These are phyloP conservation scores for Paradoxurus hermaphroditus DNA, from an alignment of 2,113 vertebrate genomes.

Conservation along the genomic window DNA sequence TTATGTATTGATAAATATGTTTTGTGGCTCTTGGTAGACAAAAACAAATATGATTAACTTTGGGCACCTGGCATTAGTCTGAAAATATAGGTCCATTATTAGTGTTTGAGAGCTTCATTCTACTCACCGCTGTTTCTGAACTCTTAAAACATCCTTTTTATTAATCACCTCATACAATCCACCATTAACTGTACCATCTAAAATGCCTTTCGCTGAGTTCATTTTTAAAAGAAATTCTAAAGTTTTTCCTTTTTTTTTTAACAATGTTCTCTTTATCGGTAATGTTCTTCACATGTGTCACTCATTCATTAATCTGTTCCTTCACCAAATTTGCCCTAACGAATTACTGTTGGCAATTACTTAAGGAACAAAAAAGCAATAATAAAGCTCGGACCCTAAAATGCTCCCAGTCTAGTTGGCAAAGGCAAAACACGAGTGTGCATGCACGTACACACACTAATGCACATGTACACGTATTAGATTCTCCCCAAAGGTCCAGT, in stretches of 20 bases:
- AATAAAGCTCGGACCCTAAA: not conserved
- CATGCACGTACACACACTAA: rapidly evolving
- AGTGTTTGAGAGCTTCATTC: not conserved
- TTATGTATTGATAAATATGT: not conserved
- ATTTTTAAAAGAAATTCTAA: not conserved
- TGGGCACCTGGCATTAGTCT: not conserved
- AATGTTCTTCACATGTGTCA: not conserved
- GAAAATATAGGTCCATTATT: not conserved
- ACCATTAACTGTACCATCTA: not conserved
- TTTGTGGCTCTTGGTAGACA: not conserved
- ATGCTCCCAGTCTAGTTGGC: not conserved
- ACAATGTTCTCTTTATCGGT: not conserved
- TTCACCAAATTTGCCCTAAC: not conserved
- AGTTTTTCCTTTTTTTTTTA: not conserved
- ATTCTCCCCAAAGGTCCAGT: not conserved
- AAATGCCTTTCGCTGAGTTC: not conserved
- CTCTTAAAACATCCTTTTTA: not conserved
- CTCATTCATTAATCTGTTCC: not conserved
- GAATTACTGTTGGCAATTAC: not conserved
- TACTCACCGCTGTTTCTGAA: not conserved
- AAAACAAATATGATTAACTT: not conserved
- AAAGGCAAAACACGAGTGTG: not conserved
- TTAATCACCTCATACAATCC: not conserved
- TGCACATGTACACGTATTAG: not conserved
- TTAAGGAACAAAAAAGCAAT: not conserved